Evolutionary conservation across 2,797 vertebrate genomes (phyloP).

Genomic region (Myoxocephalus aenaeus): DNA sequence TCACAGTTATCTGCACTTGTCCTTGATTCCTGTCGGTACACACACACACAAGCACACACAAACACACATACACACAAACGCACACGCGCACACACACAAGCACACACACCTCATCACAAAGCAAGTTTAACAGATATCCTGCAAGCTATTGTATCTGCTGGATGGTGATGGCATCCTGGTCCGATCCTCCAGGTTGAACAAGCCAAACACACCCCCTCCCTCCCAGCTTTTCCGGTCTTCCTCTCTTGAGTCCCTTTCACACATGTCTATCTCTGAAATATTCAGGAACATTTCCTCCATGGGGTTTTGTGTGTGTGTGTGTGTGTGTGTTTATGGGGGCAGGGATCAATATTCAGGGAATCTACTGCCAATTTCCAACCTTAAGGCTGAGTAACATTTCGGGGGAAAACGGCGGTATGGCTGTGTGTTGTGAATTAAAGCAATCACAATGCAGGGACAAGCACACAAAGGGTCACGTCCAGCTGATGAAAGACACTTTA

Average conservation of each 20-base stretch:
- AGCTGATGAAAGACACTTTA: background rate
- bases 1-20: constrained; percentile 74
- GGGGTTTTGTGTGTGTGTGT: background rate
- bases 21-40: constrained; percentile 68
- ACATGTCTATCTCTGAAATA: background rate
- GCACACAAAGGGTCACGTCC: background rate
- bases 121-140: constrained; percentile 82
- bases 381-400: background rate
- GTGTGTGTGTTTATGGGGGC: background rate
- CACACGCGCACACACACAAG: background rate
- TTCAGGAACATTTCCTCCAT: background rate
- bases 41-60: background rate
- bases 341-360: background rate
- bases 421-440: background rate
- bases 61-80: background rate
- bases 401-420: background rate
- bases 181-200: constrained; percentile 53
- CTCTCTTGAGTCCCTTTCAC: constrained; percentile 9
- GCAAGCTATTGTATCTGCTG: constrained; percentile 80
- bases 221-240: constrained; percentile 44
- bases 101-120: constrained; percentile 56
- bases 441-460: background rate
- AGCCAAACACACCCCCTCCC: constrained; percentile 28
- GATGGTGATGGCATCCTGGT: constrained; percentile 77
- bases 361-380: background rate